Evolutionary conservation across 2,888 invertebrate genomes (phyloP).

Genomic region (Globia sparganii): DNA sequence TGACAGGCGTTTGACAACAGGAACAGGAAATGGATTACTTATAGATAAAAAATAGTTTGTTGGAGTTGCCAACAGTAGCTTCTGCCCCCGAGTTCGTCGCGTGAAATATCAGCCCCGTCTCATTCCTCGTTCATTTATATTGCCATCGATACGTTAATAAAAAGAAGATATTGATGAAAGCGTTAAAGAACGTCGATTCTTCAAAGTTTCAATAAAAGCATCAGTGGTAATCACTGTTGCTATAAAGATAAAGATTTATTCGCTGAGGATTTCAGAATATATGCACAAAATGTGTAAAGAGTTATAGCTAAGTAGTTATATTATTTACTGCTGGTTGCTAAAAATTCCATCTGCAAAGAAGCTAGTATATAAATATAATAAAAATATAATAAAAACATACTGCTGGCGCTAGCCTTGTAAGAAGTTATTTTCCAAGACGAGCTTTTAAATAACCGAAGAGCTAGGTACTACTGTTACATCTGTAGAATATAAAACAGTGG

Average conservation of each 20-base stretch:
- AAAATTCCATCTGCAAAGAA: conserved; percentile 7
- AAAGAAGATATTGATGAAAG: not conserved
- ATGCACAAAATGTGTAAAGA: not conserved
- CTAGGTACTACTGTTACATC: conserved; percentile 12
- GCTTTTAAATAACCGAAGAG: conserved; percentile 45
- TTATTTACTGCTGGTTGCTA: not conserved
- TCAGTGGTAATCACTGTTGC: not conserved
- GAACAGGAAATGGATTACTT: too few relatives aligned
- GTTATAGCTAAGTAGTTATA: too few relatives aligned
- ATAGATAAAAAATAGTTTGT: too few relatives aligned
- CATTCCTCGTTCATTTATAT: too few relatives aligned
- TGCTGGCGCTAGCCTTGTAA: not conserved
- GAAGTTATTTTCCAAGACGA: conserved; percentile 21
- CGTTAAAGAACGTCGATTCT: not conserved
- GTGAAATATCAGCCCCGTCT: too few relatives aligned
- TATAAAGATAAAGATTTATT: not conserved
- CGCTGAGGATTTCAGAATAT: not conserved
- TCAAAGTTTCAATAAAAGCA: not conserved
- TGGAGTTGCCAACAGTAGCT: too few relatives aligned
- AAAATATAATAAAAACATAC: conserved; percentile 33
- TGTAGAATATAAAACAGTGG: conserved; percentile 26
- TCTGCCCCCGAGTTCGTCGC: too few relatives aligned
- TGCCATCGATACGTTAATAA: too few relatives aligned
- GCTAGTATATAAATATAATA: conserved; percentile 23
- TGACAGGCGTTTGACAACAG: too few relatives aligned